These are phyloP conservation scores for Diuraphis noxia DNA, from an alignment of 1,140 invertebrate species.

Conservation along the genomic window DNA sequence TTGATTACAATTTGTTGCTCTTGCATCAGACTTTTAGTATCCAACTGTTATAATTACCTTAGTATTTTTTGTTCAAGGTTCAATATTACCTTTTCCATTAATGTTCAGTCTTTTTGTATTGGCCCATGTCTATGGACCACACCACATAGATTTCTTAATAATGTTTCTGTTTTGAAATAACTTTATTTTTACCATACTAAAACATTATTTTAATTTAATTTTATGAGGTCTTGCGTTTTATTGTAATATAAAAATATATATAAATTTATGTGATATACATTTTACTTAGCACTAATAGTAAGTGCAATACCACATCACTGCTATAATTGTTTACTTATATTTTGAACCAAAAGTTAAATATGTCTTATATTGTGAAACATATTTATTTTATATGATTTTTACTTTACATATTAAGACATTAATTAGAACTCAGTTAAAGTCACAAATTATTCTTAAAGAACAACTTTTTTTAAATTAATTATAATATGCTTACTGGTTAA, in stretches of 20 bases:
- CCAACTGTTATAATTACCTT: not conserved
- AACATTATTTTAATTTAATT: not conserved
- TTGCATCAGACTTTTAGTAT: not conserved
- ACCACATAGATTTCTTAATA: not conserved
- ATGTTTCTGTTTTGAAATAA: not conserved
- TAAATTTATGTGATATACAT: not conserved
- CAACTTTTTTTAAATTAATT: not conserved
- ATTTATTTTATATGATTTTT: not conserved
- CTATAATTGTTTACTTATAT: not conserved
- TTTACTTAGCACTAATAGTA: not conserved
- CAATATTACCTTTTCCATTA: not conserved
- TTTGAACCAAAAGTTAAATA: not conserved
- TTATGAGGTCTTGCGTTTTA: not conserved
- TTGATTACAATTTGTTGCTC: not conserved
- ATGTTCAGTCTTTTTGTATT: not conserved
- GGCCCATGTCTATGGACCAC: not conserved
- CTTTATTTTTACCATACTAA: not conserved
- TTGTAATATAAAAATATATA: not conserved
- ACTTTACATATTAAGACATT: not conserved
- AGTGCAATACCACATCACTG: not conserved
- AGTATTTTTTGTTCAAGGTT: not conserved
- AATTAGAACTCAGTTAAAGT: not conserved
- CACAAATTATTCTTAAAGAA: constrained; percentile 10
- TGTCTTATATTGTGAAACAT: not conserved
- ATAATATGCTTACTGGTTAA: not conserved